Percentiles rank a stretch among this genome's conserved stretches.
Conservation (phyloP, 2,888 invertebrate species). For the Parnassius orleans region DNA sequence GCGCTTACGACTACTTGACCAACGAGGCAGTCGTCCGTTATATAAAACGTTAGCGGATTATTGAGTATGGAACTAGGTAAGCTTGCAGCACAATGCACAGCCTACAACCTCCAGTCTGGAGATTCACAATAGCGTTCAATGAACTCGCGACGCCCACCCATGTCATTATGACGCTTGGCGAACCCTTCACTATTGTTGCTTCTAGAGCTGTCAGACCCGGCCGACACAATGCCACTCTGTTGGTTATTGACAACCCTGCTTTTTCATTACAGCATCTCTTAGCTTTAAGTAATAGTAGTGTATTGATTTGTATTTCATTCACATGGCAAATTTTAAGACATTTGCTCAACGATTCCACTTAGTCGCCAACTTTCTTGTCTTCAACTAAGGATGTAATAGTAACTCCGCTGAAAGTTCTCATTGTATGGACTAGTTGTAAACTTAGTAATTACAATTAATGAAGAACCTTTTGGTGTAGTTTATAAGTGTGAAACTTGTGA, state of each 20-base stretch:
- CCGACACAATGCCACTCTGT: slow-evolving; percentile 23
- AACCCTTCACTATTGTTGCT: slow-evolving; percentile 61
- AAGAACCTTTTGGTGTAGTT: slow-evolving; percentile 14
- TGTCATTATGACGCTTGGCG: slow-evolving; percentile 62
- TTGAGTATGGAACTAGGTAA: slow-evolving; percentile 42
- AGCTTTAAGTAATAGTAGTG: slow-evolving; percentile 8
- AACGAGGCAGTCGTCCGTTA: not conserved
- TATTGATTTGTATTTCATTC: slow-evolving; percentile 8
- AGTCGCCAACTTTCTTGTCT: slow-evolving; percentile 4
- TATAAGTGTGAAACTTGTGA: slow-evolving; percentile 6
- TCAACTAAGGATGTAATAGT: slow-evolving; percentile 5
- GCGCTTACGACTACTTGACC: no score
- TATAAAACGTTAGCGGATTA: slow-evolving; percentile 11
- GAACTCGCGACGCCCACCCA: slow-evolving; percentile 70
- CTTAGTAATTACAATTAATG: slow-evolving; percentile 15
- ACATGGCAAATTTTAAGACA: not conserved
- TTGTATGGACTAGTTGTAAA: slow-evolving; percentile 13
- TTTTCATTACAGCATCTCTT: slow-evolving; percentile 16
- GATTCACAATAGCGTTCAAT: slow-evolving; percentile 72
- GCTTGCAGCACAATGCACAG: slow-evolving; percentile 42
- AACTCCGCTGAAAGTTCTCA: slow-evolving; percentile 1
- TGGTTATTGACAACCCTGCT: slow-evolving; percentile 17
- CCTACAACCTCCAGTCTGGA: slow-evolving; percentile 49
- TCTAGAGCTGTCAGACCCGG: slow-evolving; percentile 36
- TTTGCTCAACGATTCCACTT: slow-evolving; percentile 3